phyloP scores from a whole-genome alignment of 2,797 vertebrate species.

The Zalophus californianus region DNA sequence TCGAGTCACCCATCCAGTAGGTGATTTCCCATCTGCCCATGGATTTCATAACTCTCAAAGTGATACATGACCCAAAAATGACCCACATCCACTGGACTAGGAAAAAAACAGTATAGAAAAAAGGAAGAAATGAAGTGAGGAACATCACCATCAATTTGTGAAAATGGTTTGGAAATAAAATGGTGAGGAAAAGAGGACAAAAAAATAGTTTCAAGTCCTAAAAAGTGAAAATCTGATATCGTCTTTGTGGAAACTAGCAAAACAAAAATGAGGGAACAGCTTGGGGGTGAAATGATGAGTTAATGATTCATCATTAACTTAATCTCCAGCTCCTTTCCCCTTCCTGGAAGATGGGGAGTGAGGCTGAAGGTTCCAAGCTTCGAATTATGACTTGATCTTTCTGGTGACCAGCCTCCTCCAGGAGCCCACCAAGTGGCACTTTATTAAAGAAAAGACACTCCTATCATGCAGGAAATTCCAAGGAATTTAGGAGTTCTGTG shows the following conservation, averaged over 20 bases:
- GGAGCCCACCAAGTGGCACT: neutral
- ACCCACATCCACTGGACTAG: neutral
- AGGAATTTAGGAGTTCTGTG: too few relatives aligned
- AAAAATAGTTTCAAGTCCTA: neutral
- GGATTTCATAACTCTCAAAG: neutral
- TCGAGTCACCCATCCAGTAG: neutral
- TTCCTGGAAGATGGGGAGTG: neutral
- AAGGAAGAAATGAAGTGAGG: neutral
- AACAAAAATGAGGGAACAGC: neutral
- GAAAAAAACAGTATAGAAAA: neutral
- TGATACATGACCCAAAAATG: neutral
- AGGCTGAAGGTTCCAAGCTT: neutral
- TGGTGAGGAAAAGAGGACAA: neutral
- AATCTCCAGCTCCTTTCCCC: neutral
- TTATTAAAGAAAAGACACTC: neutral
- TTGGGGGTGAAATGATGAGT: neutral
- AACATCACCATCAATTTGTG: neutral
- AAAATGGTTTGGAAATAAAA: neutral
- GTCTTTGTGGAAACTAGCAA: neutral
- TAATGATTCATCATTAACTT: neutral
- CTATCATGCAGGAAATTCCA: neutral
- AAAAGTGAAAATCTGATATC: neutral
- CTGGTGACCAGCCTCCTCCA: neutral
- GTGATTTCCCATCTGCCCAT: neutral
- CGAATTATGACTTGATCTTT: neutral